phyloP scores from a whole-genome alignment of 2,797 vertebrate species.

The Sebastes matsubarae region DNA sequence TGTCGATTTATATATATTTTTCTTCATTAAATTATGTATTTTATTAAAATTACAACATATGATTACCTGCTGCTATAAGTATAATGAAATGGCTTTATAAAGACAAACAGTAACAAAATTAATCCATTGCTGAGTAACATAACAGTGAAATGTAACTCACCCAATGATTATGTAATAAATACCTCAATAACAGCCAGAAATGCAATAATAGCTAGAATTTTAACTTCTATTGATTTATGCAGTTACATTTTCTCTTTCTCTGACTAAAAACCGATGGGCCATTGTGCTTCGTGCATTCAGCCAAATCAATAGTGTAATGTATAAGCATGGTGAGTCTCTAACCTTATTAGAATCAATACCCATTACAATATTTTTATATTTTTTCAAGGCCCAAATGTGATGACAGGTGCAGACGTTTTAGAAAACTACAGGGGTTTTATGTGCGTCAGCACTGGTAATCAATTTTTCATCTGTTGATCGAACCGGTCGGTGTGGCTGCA shows the following conservation, averaged over 20 bases:
- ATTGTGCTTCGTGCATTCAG: conserved; percentile 5
- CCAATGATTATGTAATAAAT: background rate
- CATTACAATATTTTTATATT: background rate
- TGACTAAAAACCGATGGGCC: conserved; percentile 1
- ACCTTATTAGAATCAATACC: conserved; percentile 25
- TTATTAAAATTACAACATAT: background rate
- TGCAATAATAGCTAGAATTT: background rate
- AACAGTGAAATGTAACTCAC: background rate
- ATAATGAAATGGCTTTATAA: background rate
- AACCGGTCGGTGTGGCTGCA: background rate
- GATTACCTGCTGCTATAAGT: background rate
- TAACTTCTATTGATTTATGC: background rate
- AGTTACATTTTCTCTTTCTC: conserved; percentile 1
- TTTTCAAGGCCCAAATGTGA: background rate
- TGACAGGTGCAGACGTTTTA: background rate
- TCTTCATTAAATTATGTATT: background rate
- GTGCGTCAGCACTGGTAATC: background rate
- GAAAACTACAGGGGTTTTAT: background rate
- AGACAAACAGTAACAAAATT: background rate
- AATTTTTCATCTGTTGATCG: background rate
- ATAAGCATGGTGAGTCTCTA: conserved; percentile 5
- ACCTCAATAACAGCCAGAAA: background rate
- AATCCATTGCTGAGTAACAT: background rate
- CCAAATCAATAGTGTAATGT: conserved; percentile 18
- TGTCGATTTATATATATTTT: rapidly evolving